These are phyloP conservation scores for Lagria hirta DNA, from an alignment of 2,888 invertebrate species.

Conservation along the genomic window DNA sequence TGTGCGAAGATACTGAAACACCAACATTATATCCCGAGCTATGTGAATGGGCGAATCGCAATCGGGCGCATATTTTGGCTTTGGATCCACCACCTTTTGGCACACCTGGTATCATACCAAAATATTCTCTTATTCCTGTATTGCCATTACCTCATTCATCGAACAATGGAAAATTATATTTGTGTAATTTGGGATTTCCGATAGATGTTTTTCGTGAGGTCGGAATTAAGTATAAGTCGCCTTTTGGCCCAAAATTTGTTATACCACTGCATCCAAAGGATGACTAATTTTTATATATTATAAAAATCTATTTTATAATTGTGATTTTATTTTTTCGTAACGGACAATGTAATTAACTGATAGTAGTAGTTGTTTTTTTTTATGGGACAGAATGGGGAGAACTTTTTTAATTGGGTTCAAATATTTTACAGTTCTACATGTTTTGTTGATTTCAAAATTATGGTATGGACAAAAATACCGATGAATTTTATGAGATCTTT, in stretches of 20 bases:
- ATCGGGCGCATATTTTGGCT: slow-evolving; percentile 71
- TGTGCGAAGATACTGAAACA: slow-evolving; percentile 55
- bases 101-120: slow-evolving; percentile 61
- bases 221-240: slow-evolving; percentile 78
- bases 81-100: slow-evolving; percentile 75
- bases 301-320: too few species aligned
- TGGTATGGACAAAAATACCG: too few species aligned
- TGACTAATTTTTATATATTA: slow-evolving; percentile 22
- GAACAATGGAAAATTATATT: slow-evolving; percentile 73
- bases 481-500: too few species aligned
- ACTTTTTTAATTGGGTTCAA: too few species aligned
- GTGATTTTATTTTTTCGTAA: too few species aligned
- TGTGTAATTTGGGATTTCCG: slow-evolving; percentile 84
- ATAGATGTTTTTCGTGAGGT: slow-evolving; percentile 72
- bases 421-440: too few species aligned
- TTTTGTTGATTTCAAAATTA: too few species aligned
- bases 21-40: slow-evolving; percentile 57
- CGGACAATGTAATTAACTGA: too few species aligned
- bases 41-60: slow-evolving; percentile 69
- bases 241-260: slow-evolving; percentile 81
- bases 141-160: slow-evolving; percentile 67
- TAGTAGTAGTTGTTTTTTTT: too few species aligned
- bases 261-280: slow-evolving; percentile 66
- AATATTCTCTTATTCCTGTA: slow-evolving; percentile 71
- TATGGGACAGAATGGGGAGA: too few species aligned